Base-by-base conservation (phyloP, 2,888 invertebrate species). In the Spodoptera littoralis region DNA sequence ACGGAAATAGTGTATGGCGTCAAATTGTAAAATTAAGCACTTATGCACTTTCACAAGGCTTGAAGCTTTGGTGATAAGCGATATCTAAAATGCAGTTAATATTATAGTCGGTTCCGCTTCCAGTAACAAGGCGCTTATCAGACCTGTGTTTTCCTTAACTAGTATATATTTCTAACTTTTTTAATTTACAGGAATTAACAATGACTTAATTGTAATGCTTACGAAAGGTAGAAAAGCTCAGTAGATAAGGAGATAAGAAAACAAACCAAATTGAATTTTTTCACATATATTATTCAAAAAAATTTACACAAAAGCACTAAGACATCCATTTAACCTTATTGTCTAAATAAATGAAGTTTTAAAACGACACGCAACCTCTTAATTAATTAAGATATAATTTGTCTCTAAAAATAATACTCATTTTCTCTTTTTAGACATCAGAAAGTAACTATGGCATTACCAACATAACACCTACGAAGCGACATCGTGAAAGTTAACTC, bases 271-370 rank as follows among this genome's bases (percentile, higher is more conserved):
- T 47, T 60, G 83, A 87, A 83, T 88, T 94, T 94, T 93, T 91
- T 87, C 94, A 95, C 94, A 95, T 95, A 95, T 95, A 95, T 95
- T 95, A 94, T 92, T 93, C 93, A 94, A 95, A 94, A 93, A 95
- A 94, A 93, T 91, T 91, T 95, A 95, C 94, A 95, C 93, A 94
- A 95, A 95, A 95, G 95, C 95, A 95, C 95, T 95, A 95, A 93
- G 93, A 95, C 95, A 95, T 95, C 93, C 93, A 95, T 93, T 93
- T 92, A 93, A 93, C 88, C 95, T 95, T 95, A 95, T 91, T 90
- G 91, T 93, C 95, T 95, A 95, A 92, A 92, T 94, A 93, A 94
- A 94, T 90, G 93, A 93, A 93, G 88, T 88, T 92, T 90, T 90
- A 93, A 92, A 92, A 87, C 91, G 89, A 93, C 93, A 94, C 93